These are phyloP conservation scores for Ceratina australensis DNA, from an alignment of 1,140 invertebrate species.

Conservation along the genomic window DNA sequence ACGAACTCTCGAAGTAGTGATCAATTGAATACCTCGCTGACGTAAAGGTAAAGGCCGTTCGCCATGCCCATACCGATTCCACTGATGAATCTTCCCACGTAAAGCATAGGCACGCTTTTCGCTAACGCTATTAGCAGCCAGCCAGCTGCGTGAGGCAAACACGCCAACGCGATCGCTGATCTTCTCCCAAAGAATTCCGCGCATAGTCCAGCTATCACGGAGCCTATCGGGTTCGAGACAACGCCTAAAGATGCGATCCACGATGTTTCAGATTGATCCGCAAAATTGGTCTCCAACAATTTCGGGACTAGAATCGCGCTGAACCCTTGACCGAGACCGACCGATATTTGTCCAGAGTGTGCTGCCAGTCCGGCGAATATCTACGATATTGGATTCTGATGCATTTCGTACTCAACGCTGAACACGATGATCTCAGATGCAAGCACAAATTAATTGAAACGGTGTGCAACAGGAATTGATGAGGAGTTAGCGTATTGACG, in stretches of 20 bases:
- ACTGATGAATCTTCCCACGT: slow-evolving; percentile 86
- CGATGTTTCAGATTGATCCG: slow-evolving; percentile 82
- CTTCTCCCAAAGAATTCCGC: slow-evolving; percentile 86
- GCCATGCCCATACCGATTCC: slow-evolving; percentile 85
- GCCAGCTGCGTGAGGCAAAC: slow-evolving; percentile 86
- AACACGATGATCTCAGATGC: no score
- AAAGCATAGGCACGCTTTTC: slow-evolving; percentile 81
- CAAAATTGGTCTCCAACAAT: slow-evolving; percentile 80
- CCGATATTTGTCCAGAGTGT: slow-evolving; percentile 87
- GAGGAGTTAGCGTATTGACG: no score
- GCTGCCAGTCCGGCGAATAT: slow-evolving; percentile 85
- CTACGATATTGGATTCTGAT: slow-evolving; percentile 73
- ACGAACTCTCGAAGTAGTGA: background rate
- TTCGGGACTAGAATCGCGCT: slow-evolving; percentile 87
- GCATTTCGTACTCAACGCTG: background rate
- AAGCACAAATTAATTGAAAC: no score
- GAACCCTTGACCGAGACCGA: slow-evolving; percentile 87
- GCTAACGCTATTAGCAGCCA: slow-evolving; percentile 87
- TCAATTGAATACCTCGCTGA: slow-evolving; percentile 69
- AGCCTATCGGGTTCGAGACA: slow-evolving; percentile 86
- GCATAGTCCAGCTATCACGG: slow-evolving; percentile 84
- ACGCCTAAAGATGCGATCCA: slow-evolving; percentile 88
- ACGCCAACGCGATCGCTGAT: slow-evolving; percentile 85
- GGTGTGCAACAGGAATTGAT: no score
- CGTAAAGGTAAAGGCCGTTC: slow-evolving; percentile 75